Evolutionary conservation across 2,888 invertebrate genomes (phyloP).

Genomic region (Pollenia griseotomentosa): DNA sequence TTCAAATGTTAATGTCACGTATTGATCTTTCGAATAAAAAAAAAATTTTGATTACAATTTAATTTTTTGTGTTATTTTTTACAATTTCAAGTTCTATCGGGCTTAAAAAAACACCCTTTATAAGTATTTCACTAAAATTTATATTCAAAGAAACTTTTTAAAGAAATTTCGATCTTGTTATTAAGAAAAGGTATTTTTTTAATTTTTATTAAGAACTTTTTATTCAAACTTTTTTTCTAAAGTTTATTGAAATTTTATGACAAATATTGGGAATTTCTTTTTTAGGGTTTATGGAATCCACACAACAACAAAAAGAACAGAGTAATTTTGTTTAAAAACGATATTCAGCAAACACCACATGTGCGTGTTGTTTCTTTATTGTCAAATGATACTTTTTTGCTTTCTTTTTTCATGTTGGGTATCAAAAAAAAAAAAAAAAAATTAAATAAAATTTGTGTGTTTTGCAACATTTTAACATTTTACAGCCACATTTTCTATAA

Average conservation of each 20-base stretch:
- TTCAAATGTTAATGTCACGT: too few species aligned
- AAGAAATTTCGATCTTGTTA: too few species aligned
- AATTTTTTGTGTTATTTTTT: too few species aligned
- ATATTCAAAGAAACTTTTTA: too few species aligned
- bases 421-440: background rate
- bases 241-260: constrained; percentile 64
- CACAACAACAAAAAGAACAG: constrained; percentile 8
- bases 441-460: background rate
- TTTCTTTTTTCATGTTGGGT: background rate
- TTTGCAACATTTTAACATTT: constrained; percentile 55
- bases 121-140: too few species aligned
- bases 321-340: constrained; percentile 16
- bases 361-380: constrained; percentile 36
- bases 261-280: constrained; percentile 27
- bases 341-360: constrained; percentile 19
- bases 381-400: background rate
- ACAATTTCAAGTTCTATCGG: too few species aligned
- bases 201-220: too few species aligned
- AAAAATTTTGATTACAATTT: too few species aligned
- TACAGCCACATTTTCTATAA: constrained; percentile 50
- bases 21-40: too few species aligned
- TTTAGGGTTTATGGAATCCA: constrained; percentile 38
- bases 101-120: too few species aligned
- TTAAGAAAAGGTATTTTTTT: too few species aligned
- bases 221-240: background rate